These are phyloP conservation scores for Mesoclemmys tuberculata DNA, from an alignment of 2,113 vertebrate genomes.

Conservation along the genomic window DNA sequence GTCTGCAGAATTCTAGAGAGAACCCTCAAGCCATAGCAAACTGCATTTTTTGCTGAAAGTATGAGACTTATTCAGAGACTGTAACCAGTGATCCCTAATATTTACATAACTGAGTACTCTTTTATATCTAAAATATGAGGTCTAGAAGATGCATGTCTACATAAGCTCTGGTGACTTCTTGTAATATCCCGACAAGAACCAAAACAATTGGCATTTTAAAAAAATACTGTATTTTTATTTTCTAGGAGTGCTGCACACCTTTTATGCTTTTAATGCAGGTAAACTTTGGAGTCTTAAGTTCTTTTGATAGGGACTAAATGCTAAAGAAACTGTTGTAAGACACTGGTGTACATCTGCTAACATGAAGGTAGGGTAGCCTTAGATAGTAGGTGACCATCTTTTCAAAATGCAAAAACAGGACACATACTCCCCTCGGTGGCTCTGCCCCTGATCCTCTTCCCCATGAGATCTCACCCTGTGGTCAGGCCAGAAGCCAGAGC, in stretches of 20 bases:
- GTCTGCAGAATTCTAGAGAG: neutral
- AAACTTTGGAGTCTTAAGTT: rapidly evolving
- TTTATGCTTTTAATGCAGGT: rapidly evolving
- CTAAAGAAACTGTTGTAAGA: rapidly evolving
- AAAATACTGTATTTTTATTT: neutral
- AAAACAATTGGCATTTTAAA: neutral
- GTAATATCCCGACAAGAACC: neutral
- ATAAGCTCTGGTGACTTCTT: neutral
- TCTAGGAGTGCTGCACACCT: neutral
- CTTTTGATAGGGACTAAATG: neutral
- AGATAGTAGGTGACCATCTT: neutral
- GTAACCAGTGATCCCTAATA: neutral
- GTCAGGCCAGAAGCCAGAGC: too few relatives aligned
- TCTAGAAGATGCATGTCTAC: neutral
- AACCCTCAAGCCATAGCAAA: neutral
- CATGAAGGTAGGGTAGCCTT: neutral
- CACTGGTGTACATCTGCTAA: neutral
- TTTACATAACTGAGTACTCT: neutral
- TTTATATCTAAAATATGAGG: neutral
- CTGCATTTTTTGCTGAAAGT: neutral
- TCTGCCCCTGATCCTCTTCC: too few relatives aligned
- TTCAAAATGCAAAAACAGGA: too few relatives aligned
- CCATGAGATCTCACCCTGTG: too few relatives aligned
- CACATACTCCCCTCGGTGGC: too few relatives aligned
- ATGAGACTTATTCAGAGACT: neutral